Base-by-base conservation (phyloP, 2,888 invertebrate species). In the Sclerodermus sp. region DNA sequence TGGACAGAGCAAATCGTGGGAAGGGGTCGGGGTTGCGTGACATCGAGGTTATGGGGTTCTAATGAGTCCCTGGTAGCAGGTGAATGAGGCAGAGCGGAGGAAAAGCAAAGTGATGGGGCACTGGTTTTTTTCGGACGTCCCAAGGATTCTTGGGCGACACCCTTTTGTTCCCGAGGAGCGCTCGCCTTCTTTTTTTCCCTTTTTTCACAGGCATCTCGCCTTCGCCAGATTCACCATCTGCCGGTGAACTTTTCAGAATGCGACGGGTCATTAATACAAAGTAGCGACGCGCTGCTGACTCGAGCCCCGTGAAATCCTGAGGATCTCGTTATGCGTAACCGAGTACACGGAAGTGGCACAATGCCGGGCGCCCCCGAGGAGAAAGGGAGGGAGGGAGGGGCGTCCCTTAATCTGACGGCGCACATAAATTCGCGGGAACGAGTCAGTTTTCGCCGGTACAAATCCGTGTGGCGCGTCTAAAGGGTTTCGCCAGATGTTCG, bases 381-480 rank as follows among this genome's bases (percentile, higher is more conserved):
- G 52, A 62, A 60, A 58, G 47, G 48, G 55, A 50, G n/a, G 51
- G 51, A 51, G 53, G 59, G 51, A 47, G 57, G 57, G 60, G 60
- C 62, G 66, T 62, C 60, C 58, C 62, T 65, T 76, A 75, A 76
- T 75, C 75, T 68, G 74, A 75, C 73, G 71, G 68, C 57, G 57
- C 65, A 68, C 75, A 76, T 76, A 76, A 76, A 76, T 76, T 76
- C 68, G 73, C 73, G 74, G 71, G 64, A 75, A 76, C 76, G 69
- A 76, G 74, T 76, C 72, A 74, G 73, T 76, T 76, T 72, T 63
- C 65, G 57, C 48, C 57, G 61, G 34, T 50, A 64, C 55, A 66
- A 70, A 74, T 67, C 66, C 67, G 42, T 55, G 47, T 47, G 49
- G 55, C 71, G 69, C 61, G 57, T 57, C 73, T 67, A 74, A 76